Conservation (phyloP, 2,888 invertebrate genomes). For the Drymonia ruficornis region DNA sequence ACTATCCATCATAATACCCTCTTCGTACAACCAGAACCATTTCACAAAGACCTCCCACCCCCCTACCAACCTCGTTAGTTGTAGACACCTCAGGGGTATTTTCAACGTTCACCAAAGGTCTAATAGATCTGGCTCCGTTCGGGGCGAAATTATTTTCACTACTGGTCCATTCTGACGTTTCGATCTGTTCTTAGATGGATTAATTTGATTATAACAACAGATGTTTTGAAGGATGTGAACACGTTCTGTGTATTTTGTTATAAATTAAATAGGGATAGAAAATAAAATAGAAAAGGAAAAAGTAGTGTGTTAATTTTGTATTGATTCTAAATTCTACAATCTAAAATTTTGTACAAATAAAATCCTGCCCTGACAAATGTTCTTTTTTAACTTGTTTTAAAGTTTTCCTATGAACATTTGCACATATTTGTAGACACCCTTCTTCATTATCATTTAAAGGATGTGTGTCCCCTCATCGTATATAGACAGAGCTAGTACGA, state of each 20-base stretch:
- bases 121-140: slow-evolving; percentile 41
- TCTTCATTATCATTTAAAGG: no score
- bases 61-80: slow-evolving; percentile 12
- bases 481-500: no score
- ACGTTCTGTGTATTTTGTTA: not conserved
- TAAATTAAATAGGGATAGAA: not conserved
- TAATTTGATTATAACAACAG: slow-evolving; percentile 82
- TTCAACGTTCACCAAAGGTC: slow-evolving; percentile 33
- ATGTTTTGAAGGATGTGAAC: slow-evolving; percentile 55
- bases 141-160: slow-evolving; percentile 78
- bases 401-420: no score
- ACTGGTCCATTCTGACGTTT: slow-evolving; percentile 78
- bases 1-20: slow-evolving; percentile 76
- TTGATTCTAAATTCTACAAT: no score
- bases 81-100: slow-evolving; percentile 6
- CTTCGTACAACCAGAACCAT: slow-evolving; percentile 56
- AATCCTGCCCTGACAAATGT: no score
- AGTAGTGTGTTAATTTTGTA: no score
- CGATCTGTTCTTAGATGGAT: slow-evolving; percentile 83
- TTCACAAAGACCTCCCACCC: slow-evolving; percentile 37
- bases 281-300: not conserved
- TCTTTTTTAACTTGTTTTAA: no score
- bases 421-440: no score
- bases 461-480: no score
- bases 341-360: no score